Evolutionary conservation across 1,140 invertebrate genomes (phyloP).

Genomic region (Trichonephila clavipes): DNA sequence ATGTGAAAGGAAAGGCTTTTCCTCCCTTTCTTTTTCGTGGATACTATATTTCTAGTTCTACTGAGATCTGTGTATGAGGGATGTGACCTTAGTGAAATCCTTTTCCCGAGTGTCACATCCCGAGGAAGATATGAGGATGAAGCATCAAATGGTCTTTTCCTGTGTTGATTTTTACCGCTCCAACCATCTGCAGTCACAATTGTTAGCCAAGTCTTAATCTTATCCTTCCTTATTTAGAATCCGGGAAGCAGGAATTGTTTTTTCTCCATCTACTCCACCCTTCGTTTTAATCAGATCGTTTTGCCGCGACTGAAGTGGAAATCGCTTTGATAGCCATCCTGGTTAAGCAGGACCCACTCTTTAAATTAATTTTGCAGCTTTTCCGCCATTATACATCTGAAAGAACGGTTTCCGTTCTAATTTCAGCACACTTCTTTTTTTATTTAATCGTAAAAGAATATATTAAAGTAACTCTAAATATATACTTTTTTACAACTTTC

Average conservation of each 20-base stretch:
- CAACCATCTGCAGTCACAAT: neutral
- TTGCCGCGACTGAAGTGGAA: neutral
- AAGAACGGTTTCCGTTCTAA: neutral
- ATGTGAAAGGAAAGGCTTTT: too few species aligned
- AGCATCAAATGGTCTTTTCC: conserved; percentile 60
- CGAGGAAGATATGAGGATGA: conserved; percentile 55
- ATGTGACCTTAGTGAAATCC: neutral
- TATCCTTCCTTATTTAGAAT: conserved; percentile 59
- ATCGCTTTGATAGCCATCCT: neutral
- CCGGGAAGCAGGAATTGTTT: conserved; percentile 11
- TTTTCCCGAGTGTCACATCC: conserved; percentile 31
- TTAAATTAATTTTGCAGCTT: neutral
- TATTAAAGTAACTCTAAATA: too few species aligned
- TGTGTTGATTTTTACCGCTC: conserved; percentile 48
- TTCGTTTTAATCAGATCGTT: neutral
- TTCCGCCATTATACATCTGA: neutral
- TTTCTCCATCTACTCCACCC: neutral
- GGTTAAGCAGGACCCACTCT: neutral
- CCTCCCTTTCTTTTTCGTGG: too few species aligned
- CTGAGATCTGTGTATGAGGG: too few species aligned
- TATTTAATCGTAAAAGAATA: neutral
- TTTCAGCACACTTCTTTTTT: neutral
- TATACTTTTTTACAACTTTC: too few species aligned
- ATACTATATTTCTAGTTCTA: too few species aligned
- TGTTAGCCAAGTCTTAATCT: conserved; percentile 14